A percentile compares a stretch with the other conserved stretches of the same genome.
These are phyloP conservation scores for Neogobius melanostomus DNA, from an alignment of 2,113 vertebrate genomes.

Conservation along the genomic window DNA sequence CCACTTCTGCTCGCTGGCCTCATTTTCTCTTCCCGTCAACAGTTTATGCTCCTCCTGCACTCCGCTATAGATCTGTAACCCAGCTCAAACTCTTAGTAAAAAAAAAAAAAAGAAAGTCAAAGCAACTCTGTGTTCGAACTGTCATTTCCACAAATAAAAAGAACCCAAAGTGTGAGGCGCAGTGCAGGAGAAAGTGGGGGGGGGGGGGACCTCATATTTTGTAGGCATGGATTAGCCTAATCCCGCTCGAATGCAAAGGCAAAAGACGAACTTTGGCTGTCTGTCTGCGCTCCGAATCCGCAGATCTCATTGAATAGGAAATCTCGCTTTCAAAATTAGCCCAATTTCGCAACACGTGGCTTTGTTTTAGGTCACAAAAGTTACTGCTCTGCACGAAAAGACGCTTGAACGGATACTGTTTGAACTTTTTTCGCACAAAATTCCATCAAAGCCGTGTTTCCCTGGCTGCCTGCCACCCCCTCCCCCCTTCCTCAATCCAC, in stretches of 20 bases:
- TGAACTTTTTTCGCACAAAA: slow-evolving; percentile 32
- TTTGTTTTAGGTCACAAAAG: slow-evolving; percentile 9
- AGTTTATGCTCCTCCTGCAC: slow-evolving; percentile 8
- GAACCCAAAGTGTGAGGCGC: slow-evolving; percentile 9
- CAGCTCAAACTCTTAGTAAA: slow-evolving; percentile 23
- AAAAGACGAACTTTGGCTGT: slow-evolving; percentile 53
- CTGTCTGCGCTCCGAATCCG: slow-evolving; percentile 52
- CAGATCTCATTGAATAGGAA: slow-evolving; percentile 55
- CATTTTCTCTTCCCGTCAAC: slow-evolving; percentile 43
- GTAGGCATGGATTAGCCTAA: slow-evolving; percentile 63
- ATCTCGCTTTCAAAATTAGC: slow-evolving; percentile 14
- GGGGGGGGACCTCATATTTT: slow-evolving; percentile 52
- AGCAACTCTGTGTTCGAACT: slow-evolving; percentile 19
- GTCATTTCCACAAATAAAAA: slow-evolving; percentile 29
- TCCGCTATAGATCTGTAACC: slow-evolving; percentile 22
- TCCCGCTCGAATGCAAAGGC: slow-evolving; percentile 57
- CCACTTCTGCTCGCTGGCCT: slow-evolving; percentile 8
- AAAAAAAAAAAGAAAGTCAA: slow-evolving; percentile 2
- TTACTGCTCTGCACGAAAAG: too few species aligned
- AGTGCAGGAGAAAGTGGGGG: slow-evolving; percentile 36
- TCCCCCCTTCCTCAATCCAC: slow-evolving; percentile 5
- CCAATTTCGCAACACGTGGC: slow-evolving; percentile 17
- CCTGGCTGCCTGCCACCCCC: slow-evolving; percentile 4
- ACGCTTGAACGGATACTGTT: slow-evolving; percentile 18
- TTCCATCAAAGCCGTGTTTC: slow-evolving; percentile 26